Conservation (phyloP, 2,888 invertebrate species). For the Seira musarum region DNA sequence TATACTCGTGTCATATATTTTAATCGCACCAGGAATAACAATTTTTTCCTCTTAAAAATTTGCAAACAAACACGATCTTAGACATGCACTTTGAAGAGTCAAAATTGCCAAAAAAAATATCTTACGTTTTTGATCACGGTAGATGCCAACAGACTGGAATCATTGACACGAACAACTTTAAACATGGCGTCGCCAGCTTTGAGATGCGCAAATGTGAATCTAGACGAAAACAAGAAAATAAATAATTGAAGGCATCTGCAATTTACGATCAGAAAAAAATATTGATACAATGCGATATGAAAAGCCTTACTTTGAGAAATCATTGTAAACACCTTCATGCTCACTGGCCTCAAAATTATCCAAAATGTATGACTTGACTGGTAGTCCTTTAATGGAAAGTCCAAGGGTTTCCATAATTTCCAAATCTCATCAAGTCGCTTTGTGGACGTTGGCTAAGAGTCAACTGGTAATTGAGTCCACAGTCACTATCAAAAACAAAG, state of each 20-base stretch:
- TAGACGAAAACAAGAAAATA: slow-evolving; percentile 41
- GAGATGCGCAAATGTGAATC: slow-evolving; percentile 67
- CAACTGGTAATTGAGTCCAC: slow-evolving; percentile 68
- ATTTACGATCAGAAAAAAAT: background rate
- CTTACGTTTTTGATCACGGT: slow-evolving; percentile 68
- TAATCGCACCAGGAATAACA: background rate
- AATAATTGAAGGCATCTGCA: slow-evolving; percentile 9
- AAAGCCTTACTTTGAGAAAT: slow-evolving; percentile 66
- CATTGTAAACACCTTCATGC: slow-evolving; percentile 67
- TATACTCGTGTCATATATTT: slow-evolving; percentile 31
- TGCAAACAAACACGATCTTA: background rate
- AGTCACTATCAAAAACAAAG: too few relatives aligned
- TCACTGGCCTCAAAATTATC: slow-evolving; percentile 69
- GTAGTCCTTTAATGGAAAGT: slow-evolving; percentile 68
- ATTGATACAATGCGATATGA: slow-evolving; percentile 5
- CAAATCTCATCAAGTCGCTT: slow-evolving; percentile 67
- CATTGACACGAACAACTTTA: slow-evolving; percentile 68
- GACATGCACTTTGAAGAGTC: background rate
- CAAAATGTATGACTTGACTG: slow-evolving; percentile 65
- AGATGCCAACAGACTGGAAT: slow-evolving; percentile 68
- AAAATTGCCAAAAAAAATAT: background rate
- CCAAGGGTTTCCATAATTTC: slow-evolving; percentile 69
- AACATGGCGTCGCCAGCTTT: slow-evolving; percentile 70
- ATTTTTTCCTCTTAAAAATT: background rate
- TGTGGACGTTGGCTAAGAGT: slow-evolving; percentile 69